Evolutionary conservation across 2,888 invertebrate genomes (phyloP).

Genomic region (Dynastes maya): DNA sequence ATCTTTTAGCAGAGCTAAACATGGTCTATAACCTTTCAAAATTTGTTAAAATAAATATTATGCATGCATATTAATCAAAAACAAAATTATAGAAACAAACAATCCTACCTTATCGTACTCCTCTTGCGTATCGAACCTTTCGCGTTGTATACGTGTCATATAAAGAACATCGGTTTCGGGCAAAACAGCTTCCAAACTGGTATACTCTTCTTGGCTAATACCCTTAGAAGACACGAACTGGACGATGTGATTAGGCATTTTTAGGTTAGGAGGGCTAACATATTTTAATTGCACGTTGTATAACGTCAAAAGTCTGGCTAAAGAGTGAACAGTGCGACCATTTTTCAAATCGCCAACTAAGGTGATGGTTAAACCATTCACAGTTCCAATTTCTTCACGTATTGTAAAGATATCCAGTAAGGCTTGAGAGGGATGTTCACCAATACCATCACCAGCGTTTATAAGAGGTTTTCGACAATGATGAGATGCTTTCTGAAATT

Average conservation of each 20-base stretch:
- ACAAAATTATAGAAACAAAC: background rate
- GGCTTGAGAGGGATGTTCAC: conserved; percentile 98
- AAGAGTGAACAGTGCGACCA: conserved; percentile 97
- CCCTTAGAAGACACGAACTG: conserved; percentile 86
- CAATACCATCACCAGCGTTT: conserved; percentile 98
- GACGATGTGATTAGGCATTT: conserved; percentile 92
- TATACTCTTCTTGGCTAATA: conserved; percentile 82
- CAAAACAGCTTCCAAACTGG: conserved; percentile 87
- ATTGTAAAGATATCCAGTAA: conserved; percentile 98
- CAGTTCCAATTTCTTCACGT: conserved; percentile 98
- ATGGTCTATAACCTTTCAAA: too few relatives aligned
- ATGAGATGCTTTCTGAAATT: conserved; percentile 82
- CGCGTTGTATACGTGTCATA: conserved; percentile 98
- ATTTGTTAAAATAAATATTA: too few relatives aligned
- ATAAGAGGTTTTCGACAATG: conserved; percentile 92
- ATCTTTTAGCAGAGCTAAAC: too few relatives aligned
- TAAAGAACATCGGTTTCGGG: conserved; percentile 97
- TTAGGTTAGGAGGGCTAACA: conserved; percentile 88
- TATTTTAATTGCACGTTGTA: conserved; percentile 96
- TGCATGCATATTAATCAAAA: too few relatives aligned
- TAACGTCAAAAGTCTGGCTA: conserved; percentile 92
- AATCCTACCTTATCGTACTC: conserved; percentile 87
- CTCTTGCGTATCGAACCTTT: conserved; percentile 87
- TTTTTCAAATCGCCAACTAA: conserved; percentile 99
- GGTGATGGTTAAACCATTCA: conserved; percentile 96